These are phyloP conservation scores for Lophius americanus DNA, from an alignment of 2,797 vertebrate species.

Conservation along the genomic window DNA sequence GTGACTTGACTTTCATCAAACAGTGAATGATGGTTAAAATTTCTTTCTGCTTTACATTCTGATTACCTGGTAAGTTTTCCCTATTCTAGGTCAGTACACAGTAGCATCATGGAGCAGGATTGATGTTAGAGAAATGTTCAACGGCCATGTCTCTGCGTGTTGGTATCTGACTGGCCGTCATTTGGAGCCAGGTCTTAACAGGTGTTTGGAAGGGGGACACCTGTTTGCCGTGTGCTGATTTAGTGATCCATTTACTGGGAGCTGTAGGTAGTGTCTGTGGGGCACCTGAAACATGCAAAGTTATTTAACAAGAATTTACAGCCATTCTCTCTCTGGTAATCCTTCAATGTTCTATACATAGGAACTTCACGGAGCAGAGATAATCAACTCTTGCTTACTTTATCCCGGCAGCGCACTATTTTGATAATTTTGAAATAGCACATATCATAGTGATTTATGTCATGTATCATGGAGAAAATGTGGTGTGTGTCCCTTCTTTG, in stretches of 20 bases:
- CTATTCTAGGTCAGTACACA: constrained; percentile 41
- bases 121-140: constrained; percentile 60
- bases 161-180: constrained; percentile 72
- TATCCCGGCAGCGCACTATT: constrained; percentile 13
- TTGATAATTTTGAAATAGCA: constrained; percentile 4
- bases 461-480: constrained; percentile 32
- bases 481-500: constrained; percentile 40
- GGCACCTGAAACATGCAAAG: constrained; percentile 74
- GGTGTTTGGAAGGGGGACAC: constrained; percentile 82
- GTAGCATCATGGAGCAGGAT: constrained; percentile 10
- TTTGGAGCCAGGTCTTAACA: constrained; percentile 73
- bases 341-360: constrained; percentile 35
- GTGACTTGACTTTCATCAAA: constrained; percentile 19
- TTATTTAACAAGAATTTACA: constrained; percentile 78
- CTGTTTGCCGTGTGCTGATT: constrained; percentile 86
- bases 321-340: constrained; percentile 42
- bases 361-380: constrained; percentile 8
- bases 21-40: constrained; percentile 26
- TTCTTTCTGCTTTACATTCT: constrained; percentile 1
- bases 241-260: constrained; percentile 83
- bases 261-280: constrained; percentile 75
- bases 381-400: constrained; percentile 29
- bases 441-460: constrained; percentile 19
- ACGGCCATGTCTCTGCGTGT: constrained; percentile 65
- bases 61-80: constrained; percentile 11